Base-by-base conservation (phyloP, 2,888 invertebrate species). In the Gandaritis pyraliata region DNA sequence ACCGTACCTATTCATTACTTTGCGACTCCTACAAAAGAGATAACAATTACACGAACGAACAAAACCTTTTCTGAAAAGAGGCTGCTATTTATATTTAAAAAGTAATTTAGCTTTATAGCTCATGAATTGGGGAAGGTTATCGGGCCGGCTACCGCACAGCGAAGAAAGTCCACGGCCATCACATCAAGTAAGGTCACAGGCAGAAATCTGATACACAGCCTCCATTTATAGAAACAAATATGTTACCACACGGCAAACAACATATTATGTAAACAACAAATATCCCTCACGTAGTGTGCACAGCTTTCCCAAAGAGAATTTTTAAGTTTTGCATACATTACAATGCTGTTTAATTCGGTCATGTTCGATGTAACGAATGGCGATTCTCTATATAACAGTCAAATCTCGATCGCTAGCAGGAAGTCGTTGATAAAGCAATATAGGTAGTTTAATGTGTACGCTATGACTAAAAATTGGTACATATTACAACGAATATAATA, bases 81-180 rank as follows among this genome's bases (percentile, higher is more conserved):
- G 18, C 41, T 13, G 41, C 53, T 46, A 33, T 53, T 43, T 33
- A 41, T 59, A 53, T 49, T 59, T 59, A 30, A 47, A 39, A 8
- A 23, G 29, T 63, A 59, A 70, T 73, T 71, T 72, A 49, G 63
- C 68, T 49, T 73, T 73, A 76, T 75, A 73, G 68, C 65, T 68
- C 64, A 65, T 69, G 72, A 73, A 74, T 72, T 75, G 69, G 68
- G 70, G 69, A 80, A 83, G 80, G 80, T 78, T 74, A 70, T 63
- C n/a, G 33, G 12, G 38, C 58, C 47, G 64, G 46, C 56, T 50
- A 62, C 46, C 51, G 57, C 66, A 61, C 41, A 61, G 53, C 66
- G 66, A 74, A 73, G 74, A 78, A 78, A 78, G 76, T 72, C 75
- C 81, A 82, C 65, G 82, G 82, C 66, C 81, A 66, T 61, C 69